phyloP scores from a whole-genome alignment of 2,797 vertebrate species.

The Crocodylus rhombifer region DNA sequence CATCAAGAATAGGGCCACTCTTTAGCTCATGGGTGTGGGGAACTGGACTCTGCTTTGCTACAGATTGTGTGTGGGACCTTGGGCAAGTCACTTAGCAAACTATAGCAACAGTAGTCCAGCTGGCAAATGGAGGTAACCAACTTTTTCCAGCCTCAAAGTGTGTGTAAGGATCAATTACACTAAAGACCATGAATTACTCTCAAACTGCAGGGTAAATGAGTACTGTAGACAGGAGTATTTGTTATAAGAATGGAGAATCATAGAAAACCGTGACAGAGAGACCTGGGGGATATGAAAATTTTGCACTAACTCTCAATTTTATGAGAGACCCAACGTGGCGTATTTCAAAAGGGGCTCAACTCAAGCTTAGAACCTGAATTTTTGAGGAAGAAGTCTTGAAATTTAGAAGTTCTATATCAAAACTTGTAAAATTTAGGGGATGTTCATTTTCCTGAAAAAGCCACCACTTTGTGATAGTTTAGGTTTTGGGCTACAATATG shows the following conservation, averaged over 20 bases:
- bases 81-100: background rate
- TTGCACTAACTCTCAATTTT: background rate
- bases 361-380: background rate
- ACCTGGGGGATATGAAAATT: background rate
- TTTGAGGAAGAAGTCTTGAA: background rate
- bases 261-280: background rate
- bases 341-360: background rate
- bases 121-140: background rate
- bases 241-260: background rate
- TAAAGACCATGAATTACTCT: background rate
- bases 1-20: background rate
- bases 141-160: background rate
- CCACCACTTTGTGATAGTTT: background rate
- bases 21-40: too few relatives aligned
- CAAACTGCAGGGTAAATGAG: background rate
- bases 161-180: background rate
- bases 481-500: too few relatives aligned
- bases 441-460: background rate
- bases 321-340: background rate
- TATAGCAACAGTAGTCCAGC: background rate
- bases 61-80: background rate
- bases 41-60: too few relatives aligned
- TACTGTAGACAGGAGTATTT: background rate
- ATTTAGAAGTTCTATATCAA: background rate
- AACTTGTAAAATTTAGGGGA: background rate